Evolutionary conservation across 2,797 vertebrate genomes (phyloP).

Genomic region (Xenops minutus): DNA sequence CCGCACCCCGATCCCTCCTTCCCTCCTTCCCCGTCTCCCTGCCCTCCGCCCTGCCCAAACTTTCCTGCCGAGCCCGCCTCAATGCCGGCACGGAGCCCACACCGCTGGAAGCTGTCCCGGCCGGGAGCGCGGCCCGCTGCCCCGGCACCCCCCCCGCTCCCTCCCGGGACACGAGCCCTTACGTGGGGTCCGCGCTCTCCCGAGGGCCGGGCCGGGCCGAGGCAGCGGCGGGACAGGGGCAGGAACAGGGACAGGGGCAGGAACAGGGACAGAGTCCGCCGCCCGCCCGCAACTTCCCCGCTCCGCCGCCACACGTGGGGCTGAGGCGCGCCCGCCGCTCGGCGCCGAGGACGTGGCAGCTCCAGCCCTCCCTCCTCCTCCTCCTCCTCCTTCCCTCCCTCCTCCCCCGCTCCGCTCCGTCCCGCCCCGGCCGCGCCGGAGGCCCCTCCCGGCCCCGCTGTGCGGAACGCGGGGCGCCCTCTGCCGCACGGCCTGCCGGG

Average conservation of each 20-base stretch:
- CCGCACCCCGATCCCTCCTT: background rate
- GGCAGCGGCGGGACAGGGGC: background rate
- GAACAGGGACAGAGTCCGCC: background rate
- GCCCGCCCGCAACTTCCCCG: conserved; percentile 65
- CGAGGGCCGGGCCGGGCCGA: background rate
- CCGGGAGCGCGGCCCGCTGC: background rate
- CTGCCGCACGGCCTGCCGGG: conserved; percentile 66
- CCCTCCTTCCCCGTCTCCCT: too few relatives aligned
- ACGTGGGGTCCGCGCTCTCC: background rate
- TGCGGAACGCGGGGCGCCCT: conserved; percentile 68
- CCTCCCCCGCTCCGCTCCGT: background rate
- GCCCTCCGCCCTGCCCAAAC: background rate
- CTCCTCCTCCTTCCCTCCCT: background rate
- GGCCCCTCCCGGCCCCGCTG: conserved; percentile 56
- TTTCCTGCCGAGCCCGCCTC: too few relatives aligned
- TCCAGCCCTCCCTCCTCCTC: background rate
- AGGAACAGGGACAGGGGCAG: background rate
- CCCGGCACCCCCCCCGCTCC: background rate
- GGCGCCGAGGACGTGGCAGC: conserved; percentile 50
- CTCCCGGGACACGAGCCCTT: background rate
- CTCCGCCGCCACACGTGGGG: conserved; percentile 28
- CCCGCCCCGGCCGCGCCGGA: background rate
- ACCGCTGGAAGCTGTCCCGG: too few relatives aligned
- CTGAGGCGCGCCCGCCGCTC: background rate
- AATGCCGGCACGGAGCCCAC: too few relatives aligned